Evolutionary conservation across 1,140 invertebrate species (phyloP).

Genomic region (Pomacea maculata): DNA sequence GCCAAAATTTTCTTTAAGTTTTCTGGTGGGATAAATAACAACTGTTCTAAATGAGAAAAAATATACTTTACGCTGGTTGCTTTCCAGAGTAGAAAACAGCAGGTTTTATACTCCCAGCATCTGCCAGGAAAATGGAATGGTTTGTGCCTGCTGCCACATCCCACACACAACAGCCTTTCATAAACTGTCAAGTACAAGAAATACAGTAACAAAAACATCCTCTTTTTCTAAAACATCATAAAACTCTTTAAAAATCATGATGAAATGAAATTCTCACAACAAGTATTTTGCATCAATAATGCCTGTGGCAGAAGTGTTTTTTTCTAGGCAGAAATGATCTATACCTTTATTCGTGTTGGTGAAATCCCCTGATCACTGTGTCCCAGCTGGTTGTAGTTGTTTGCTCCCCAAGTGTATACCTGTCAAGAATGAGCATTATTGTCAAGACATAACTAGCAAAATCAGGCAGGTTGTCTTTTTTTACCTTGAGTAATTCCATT

Average conservation of each 20-base stretch:
- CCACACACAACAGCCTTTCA: constrained; percentile 63
- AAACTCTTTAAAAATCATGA: not conserved
- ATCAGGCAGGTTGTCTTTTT: not conserved
- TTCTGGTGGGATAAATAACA: not conserved
- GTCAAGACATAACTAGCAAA: not conserved
- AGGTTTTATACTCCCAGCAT: constrained; percentile 63
- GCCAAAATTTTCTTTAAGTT: not conserved
- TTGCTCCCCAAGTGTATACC: constrained; percentile 81
- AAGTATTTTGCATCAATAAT: no score
- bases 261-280: not conserved
- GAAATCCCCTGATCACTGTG: constrained; percentile 40
- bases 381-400: constrained; percentile 68
- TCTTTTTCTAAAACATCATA: not conserved
- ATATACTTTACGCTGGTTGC: constrained; percentile 54
- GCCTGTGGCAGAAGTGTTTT: no score
- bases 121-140: constrained; percentile 70
- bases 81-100: constrained; percentile 63
- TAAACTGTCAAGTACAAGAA: constrained; percentile 42
- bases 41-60: not conserved
- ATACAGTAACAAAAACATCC: not conserved
- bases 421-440: constrained; percentile 15
- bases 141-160: constrained; percentile 60
- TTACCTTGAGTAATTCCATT: not conserved
- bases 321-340: not conserved
- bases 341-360: constrained; percentile 53